A percentile compares a stretch with the other conserved stretches of the same genome.
Evolutionary conservation across 2,797 vertebrate species (phyloP).

Genomic region (Rachycentron canadum): DNA sequence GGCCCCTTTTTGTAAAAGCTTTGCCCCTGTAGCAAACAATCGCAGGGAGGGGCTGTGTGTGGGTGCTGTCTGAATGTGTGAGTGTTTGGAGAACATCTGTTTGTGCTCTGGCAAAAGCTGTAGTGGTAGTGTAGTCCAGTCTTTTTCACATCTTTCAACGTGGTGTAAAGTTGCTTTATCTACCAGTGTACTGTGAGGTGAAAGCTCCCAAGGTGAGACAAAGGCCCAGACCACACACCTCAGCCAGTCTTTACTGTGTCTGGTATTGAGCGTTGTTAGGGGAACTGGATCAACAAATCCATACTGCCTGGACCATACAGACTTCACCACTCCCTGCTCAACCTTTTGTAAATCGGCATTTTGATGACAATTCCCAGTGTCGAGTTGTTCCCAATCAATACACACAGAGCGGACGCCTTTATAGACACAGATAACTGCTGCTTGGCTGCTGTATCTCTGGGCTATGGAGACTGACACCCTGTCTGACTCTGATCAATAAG

Average conservation of each 20-base stretch:
- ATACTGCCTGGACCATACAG: conserved; percentile 60
- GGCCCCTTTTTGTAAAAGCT: conserved; percentile 84
- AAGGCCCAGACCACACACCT: conserved; percentile 39
- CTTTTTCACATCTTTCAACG: conserved; percentile 73
- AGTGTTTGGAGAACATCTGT: conserved; percentile 74
- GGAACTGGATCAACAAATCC: conserved; percentile 72
- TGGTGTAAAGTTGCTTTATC: conserved; percentile 48
- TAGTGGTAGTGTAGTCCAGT: conserved; percentile 49
- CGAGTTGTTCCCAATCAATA: conserved; percentile 89
- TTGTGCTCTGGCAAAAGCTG: conserved; percentile 76
- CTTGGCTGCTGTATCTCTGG: conserved; percentile 77
- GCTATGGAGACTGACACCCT: conserved; percentile 84
- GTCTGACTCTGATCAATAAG: conserved; percentile 88
- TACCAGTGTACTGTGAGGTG: conserved; percentile 56
- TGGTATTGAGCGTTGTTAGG: conserved; percentile 50
- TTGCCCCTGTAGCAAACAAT: conserved; percentile 79
- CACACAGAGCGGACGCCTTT: conserved; percentile 83
- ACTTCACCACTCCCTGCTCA: conserved; percentile 69
- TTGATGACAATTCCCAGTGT: conserved; percentile 88
- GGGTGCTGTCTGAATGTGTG: conserved; percentile 58
- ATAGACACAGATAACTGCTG: conserved; percentile 86
- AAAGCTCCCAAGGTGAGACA: conserved; percentile 73
- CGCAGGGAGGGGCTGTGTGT: conserved; percentile 51
- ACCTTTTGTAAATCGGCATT: conserved; percentile 86
- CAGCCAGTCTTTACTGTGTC: conserved; percentile 60